phyloP scores from a whole-genome alignment of 2,888 invertebrate species.

The Heliconius ismenius region DNA sequence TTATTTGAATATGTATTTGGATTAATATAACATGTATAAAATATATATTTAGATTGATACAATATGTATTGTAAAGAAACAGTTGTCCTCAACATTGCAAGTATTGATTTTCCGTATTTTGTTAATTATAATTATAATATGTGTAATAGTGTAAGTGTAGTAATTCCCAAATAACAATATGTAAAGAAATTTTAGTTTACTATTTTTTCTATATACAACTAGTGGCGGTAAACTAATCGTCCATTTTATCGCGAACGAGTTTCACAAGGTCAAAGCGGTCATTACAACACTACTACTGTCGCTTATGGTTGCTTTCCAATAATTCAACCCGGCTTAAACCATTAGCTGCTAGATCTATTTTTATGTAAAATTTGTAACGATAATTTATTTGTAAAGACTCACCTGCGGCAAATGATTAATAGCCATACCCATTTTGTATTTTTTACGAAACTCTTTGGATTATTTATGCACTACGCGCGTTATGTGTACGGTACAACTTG shows the following conservation, averaged over 20 bases:
- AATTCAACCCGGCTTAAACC: constrained; percentile 62
- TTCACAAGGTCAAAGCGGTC: constrained; percentile 82
- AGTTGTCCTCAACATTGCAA: not conserved
- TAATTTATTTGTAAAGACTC: constrained; percentile 50
- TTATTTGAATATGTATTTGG: not conserved
- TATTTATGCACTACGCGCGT: constrained; percentile 55
- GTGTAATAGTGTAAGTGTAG: too few species aligned
- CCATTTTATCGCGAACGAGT: constrained; percentile 75
- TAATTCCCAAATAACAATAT: not conserved
- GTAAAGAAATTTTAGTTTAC: constrained; percentile 6
- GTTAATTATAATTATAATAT: not conserved
- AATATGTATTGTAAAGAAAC: not conserved
- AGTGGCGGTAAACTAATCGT: constrained; percentile 58
- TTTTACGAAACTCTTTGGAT: constrained; percentile 47
- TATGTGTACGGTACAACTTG: constrained; percentile 66
- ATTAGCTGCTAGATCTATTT: constrained; percentile 46
- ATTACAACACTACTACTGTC: constrained; percentile 69
- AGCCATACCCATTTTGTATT: constrained; percentile 72
- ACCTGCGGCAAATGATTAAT: constrained; percentile 74
- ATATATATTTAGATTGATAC: not conserved
- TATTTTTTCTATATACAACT: constrained; percentile 37
- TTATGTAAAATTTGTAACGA: constrained; percentile 43
- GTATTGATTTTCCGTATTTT: not conserved
- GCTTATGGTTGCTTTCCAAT: constrained; percentile 72
- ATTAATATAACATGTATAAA: not conserved